Evolutionary conservation across 2,888 invertebrate genomes (phyloP).

Genomic region (Orthosia gracilis): DNA sequence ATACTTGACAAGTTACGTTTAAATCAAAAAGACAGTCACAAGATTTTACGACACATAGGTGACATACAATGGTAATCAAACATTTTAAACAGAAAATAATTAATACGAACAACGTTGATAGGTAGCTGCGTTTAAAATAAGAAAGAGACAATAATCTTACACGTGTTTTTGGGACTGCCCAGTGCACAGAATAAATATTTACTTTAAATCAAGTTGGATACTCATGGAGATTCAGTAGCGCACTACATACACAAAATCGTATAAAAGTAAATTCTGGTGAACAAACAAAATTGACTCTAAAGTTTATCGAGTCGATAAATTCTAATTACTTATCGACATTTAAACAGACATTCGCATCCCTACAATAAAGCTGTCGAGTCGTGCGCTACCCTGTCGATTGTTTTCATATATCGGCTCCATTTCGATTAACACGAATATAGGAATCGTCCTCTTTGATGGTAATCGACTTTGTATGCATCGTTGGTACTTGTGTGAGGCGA

Average conservation of each 20-base stretch:
- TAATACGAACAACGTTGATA: not conserved
- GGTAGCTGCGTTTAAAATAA: not conserved
- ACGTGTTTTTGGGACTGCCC: too few species aligned
- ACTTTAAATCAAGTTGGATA: not conserved
- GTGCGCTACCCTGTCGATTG: conserved; percentile 90
- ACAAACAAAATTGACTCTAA: not conserved
- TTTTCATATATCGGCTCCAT: conserved; percentile 88
- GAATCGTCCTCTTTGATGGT: conserved; percentile 86
- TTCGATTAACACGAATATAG: conserved; percentile 89
- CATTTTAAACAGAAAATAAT: too few species aligned
- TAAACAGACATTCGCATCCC: conserved; percentile 63
- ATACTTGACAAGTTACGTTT: not conserved
- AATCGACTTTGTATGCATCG: conserved; percentile 82
- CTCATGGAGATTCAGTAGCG: not conserved
- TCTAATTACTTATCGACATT: conserved; percentile 67
- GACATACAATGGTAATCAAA: too few species aligned
- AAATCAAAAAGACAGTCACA: not conserved
- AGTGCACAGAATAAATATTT: not conserved
- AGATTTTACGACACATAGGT: too few species aligned
- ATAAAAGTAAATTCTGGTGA: not conserved
- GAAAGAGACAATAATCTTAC: not conserved
- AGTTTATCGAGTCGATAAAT: conserved; percentile 50
- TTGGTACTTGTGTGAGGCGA: conserved; percentile 68
- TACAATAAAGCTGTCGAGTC: conserved; percentile 77
- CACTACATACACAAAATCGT: not conserved